Base-by-base conservation (phyloP, 2,113 vertebrate genomes). In the Tupaia chinensis region DNA sequence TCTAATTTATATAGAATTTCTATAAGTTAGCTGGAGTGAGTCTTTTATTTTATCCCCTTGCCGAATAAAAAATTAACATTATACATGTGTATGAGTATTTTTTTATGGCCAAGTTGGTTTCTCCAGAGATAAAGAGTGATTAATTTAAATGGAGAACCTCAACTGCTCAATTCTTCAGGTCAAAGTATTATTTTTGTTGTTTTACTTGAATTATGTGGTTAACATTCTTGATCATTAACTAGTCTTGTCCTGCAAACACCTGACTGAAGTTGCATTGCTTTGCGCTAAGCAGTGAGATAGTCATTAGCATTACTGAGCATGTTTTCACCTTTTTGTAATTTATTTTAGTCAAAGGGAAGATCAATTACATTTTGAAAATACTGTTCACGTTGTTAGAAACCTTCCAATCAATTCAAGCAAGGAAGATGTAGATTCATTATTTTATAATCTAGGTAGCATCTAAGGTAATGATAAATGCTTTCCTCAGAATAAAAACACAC, bases 361-460 rank as follows among this genome's bases (percentile, higher is more conserved):
- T 98, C 98, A 97, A 98, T 98, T 96, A 78, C 97, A 88, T 96
- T 98, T 97, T 97, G 96, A 97, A 98, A 98, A 97, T 95, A 96
- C 80, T 69, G 22, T 74, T 92, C 98, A 92, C 29, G 83, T 97
- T 95, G 93, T 97, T 97, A 95, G 83, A 94, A 97, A 96, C 73
- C 22, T 92, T 97, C 63, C 66, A 95, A 98, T 98, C 98, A 98
- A 97, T 98, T 34, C 4, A 16, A 96, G 91, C 91, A 93, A 66
- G 53, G 84, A 95, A 97, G 97, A 97, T 92, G 86, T 91, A 94
- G 70, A 97, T 92, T 97, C 95, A 93, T 73, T 98, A 93, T 96
- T 97, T 96, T 91, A 93, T 96, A 98, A 97, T 97, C 87, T 96
- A 96, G 87, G 93, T 80, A 96, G 87, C 92, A 97, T 94, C 96